These are phyloP conservation scores for Scaptomyza tumidula DNA, from an alignment of 2,888 invertebrate genomes.

Conservation along the genomic window DNA sequence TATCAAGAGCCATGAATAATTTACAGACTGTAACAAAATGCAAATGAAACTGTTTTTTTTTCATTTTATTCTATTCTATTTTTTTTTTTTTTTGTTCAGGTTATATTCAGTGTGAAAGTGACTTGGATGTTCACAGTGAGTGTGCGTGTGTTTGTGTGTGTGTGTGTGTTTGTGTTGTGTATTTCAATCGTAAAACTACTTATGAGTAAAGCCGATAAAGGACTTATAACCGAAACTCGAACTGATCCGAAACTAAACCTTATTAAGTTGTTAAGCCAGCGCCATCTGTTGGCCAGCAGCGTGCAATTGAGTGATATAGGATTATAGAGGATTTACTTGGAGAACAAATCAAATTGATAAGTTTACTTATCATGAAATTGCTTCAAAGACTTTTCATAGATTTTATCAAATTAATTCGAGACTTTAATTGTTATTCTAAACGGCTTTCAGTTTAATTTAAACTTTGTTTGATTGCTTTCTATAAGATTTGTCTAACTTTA, in stretches of 20 bases:
- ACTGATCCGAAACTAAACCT: constrained; percentile 10
- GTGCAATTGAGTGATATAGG: constrained; percentile 2
- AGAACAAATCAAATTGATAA: too few relatives aligned
- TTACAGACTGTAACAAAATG: constrained; percentile 35
- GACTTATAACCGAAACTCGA: not conserved
- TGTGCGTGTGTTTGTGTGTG: not conserved
- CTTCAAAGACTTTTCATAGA: too few relatives aligned
- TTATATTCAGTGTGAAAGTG: not conserved
- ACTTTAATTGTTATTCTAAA: not conserved
- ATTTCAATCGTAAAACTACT: not conserved
- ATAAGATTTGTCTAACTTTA: not conserved
- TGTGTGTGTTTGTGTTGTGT: not conserved
- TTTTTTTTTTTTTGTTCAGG: constrained; percentile 4
- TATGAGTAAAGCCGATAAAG: constrained; percentile 7
- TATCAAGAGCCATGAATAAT: constrained; percentile 55
- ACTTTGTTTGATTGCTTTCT: not conserved
- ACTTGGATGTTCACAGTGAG: not conserved
- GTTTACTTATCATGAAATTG: not conserved
- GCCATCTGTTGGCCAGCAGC: constrained; percentile 18
- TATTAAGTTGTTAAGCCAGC: constrained; percentile 4
- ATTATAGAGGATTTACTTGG: not conserved
- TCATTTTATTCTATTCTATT: not conserved
- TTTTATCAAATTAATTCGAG: not conserved
- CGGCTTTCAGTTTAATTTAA: not conserved
- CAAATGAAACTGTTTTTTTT: constrained; percentile 26